phyloP scores from a whole-genome alignment of 2,113 vertebrate genomes.

The Pogona vitticeps region DNA sequence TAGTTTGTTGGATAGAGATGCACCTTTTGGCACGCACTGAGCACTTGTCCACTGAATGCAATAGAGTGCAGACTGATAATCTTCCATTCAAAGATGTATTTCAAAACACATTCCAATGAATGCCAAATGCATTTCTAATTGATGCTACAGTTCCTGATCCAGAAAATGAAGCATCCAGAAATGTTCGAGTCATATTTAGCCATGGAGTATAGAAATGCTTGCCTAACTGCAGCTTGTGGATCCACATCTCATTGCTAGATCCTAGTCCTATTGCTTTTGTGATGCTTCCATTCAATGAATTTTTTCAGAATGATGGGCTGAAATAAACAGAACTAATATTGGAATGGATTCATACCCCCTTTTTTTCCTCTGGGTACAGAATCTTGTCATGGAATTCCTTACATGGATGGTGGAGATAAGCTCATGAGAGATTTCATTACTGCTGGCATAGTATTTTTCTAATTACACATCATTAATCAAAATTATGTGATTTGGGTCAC shows the following conservation, averaged over 20 bases:
- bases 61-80: not conserved
- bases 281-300: not conserved
- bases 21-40: not conserved
- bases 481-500: conserved; percentile 50
- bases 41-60: not conserved
- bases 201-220: not conserved
- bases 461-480: conserved; percentile 56
- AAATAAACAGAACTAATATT: not conserved
- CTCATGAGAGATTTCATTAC: conserved; percentile 11
- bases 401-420: conserved; percentile 7
- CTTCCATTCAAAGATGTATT: not conserved
- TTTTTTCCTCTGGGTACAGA: not conserved
- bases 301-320: not conserved
- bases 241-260: not conserved
- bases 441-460: conserved; percentile 49
- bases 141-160: conserved; percentile 1
- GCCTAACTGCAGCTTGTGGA: not conserved
- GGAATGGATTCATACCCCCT: not conserved
- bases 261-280: not conserved
- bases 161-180: not conserved
- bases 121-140: not conserved
- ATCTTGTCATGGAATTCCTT: not conserved
- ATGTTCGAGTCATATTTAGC: not conserved
- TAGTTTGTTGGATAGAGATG: not conserved
- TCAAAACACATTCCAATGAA: not conserved